Evolutionary conservation across 1,140 invertebrate species (phyloP).

Genomic region (Caerostris extrusa): DNA sequence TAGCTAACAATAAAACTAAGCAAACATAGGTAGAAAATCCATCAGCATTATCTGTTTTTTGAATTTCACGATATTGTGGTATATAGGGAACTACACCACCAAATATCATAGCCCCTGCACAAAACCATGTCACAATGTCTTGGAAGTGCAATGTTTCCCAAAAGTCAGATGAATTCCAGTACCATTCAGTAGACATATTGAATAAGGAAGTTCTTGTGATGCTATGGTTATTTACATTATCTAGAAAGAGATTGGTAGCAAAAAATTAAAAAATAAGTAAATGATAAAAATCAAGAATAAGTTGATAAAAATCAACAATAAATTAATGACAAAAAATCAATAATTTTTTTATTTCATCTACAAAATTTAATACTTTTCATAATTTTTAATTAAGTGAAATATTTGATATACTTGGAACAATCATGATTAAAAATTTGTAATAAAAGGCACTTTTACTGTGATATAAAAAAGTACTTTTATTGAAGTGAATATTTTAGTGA

Average conservation of each 20-base stretch:
- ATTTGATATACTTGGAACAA: too few relatives aligned
- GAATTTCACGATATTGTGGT: conserved; percentile 96
- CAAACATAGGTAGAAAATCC: conserved; percentile 99
- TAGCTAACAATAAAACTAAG: conserved; percentile 95
- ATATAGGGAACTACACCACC: conserved; percentile 94
- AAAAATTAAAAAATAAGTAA: neutral
- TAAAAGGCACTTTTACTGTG: too few relatives aligned
- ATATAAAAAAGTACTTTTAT: too few relatives aligned
- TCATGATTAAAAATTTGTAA: too few relatives aligned
- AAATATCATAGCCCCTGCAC: conserved; percentile 89
- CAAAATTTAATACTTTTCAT: too few relatives aligned
- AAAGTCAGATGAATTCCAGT: neutral
- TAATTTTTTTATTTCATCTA: too few relatives aligned
- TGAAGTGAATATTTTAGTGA: too few relatives aligned
- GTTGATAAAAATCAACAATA: neutral
- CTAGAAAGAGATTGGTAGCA: neutral
- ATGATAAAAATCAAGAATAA: neutral
- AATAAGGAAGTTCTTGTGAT: neutral
- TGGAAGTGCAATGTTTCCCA: conserved; percentile 25
- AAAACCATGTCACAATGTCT: conserved; percentile 46
- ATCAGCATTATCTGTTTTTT: conserved; percentile 91
- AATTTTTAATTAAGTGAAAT: too few relatives aligned
- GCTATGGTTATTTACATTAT: neutral
- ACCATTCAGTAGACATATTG: conserved; percentile 10
- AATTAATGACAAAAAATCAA: neutral